Evolutionary conservation across 1,140 invertebrate species (phyloP).

Genomic region (Drosophila nebulosa): DNA sequence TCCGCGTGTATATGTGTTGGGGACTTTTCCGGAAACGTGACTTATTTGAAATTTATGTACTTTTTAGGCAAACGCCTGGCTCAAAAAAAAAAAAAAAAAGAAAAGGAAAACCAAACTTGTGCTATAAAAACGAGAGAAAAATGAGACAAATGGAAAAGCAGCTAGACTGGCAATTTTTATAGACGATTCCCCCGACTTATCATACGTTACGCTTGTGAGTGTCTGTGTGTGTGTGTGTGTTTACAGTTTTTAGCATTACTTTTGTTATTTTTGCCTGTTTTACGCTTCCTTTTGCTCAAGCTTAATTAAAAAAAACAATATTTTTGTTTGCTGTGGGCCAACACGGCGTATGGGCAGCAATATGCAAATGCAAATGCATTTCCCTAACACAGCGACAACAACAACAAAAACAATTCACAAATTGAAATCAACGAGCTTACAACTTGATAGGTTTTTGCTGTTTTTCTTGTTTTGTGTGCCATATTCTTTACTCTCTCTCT

Average conservation of each 20-base stretch:
- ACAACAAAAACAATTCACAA: conserved; percentile 58
- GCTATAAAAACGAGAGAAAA: not conserved
- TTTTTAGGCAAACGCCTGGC: conserved; percentile 54
- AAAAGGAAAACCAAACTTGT: conserved; percentile 19
- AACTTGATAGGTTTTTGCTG: conserved; percentile 65
- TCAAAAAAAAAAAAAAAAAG: conserved; percentile 36
- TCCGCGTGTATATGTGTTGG: conserved; percentile 16
- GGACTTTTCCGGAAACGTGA: conserved; percentile 68
- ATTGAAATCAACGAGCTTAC: conserved; percentile 77
- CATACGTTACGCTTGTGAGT: not conserved
- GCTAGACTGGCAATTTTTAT: conserved; percentile 40
- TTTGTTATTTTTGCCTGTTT: conserved; percentile 23
- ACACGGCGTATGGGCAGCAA: conserved; percentile 62
- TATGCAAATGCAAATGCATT: conserved; percentile 72
- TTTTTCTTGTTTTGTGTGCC: conserved; percentile 38
- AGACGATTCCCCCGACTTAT: conserved; percentile 37
- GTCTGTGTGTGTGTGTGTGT: not conserved
- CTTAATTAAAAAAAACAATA: conserved; percentile 67
- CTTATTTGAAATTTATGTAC: conserved; percentile 77
- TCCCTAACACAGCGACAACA: conserved; percentile 11
- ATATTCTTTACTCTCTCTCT: conserved; percentile 26
- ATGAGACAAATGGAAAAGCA: conserved; percentile 16
- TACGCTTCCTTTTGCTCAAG: conserved; percentile 37
- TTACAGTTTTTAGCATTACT: not conserved
- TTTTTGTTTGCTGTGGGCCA: conserved; percentile 14